Evolutionary conservation across 1,140 invertebrate species (phyloP).

Genomic region (Heliconius eleuchia): DNA sequence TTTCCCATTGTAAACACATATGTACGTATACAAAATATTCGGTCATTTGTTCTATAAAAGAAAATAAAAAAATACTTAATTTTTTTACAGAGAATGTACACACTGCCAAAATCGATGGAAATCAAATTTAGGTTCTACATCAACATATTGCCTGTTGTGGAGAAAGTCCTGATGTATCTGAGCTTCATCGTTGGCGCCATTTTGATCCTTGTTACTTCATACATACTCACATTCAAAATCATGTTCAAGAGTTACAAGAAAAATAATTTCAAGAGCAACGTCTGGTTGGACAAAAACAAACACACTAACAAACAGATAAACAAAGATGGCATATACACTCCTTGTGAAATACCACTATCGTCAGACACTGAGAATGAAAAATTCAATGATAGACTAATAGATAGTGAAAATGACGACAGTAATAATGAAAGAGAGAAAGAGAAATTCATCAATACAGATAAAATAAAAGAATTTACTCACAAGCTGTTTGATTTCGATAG

Average conservation of each 20-base stretch:
- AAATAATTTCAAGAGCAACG: slow-evolving; percentile 48
- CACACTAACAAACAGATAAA: slow-evolving; percentile 32
- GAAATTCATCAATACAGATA: slow-evolving; percentile 58
- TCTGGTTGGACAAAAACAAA: slow-evolving; percentile 55
- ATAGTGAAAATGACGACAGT: not conserved
- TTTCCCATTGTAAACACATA: too few relatives aligned
- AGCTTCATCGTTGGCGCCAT: slow-evolving; percentile 80
- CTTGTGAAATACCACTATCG: slow-evolving; percentile 68
- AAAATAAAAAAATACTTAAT: not conserved
- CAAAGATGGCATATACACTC: slow-evolving; percentile 58
- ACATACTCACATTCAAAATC: slow-evolving; percentile 67
- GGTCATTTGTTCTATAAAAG: too few relatives aligned
- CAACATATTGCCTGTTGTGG: slow-evolving; percentile 84
- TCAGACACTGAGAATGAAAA: slow-evolving; percentile 53
- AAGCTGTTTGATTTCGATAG: slow-evolving; percentile 60
- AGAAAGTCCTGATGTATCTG: slow-evolving; percentile 82
- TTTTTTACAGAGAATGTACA: slow-evolving; percentile 85
- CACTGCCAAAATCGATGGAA: slow-evolving; percentile 83
- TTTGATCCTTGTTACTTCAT: slow-evolving; percentile 51
- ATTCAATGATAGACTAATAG: slow-evolving; percentile 37
- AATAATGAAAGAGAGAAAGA: slow-evolving; percentile 24
- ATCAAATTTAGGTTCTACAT: slow-evolving; percentile 87
- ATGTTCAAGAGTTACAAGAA: slow-evolving; percentile 63
- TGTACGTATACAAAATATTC: too few relatives aligned
- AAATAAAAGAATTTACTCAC: slow-evolving; percentile 62